Evolutionary conservation across 2,888 invertebrate genomes (phyloP), one percentile per base, ranked within the genome.

Genomic region (Cephus pygmeus): DNA sequence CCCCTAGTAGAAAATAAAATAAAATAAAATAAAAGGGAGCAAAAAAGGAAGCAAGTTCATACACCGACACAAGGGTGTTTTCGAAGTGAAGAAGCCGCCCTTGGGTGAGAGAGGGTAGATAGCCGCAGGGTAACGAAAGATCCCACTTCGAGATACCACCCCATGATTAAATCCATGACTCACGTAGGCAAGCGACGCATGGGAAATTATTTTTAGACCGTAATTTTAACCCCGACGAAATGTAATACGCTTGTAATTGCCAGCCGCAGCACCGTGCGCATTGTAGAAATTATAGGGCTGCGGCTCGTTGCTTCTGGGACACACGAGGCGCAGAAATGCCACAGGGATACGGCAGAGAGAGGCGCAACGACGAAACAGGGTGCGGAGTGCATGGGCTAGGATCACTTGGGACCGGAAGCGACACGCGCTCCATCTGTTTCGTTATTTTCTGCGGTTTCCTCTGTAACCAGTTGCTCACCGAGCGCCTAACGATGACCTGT

Each of bases 181-280:
- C 80, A 75, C 33, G 77, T 34, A 34, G 56, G 40, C n/a, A 23
- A 23, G 36, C 73, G 40, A 71, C 33, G 75, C 34, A 30, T 69
- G 78, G 79, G 73, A 73, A 81, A 77, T 81, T 79, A 79, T 82
- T 83, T 81, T 82, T 81, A 73, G 75, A 74, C 75, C 75, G 76
- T 81, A 81, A 79, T 77, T 71, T 80, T 76, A 76, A 76, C 73
- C 77, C 75, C 73, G 69, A 73, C 74, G 80, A 79, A 81, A 83
- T 73, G 76, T 79, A 79, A 83, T 83, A 82, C 78, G 76, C 82
- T 80, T 82, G 81, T 81, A 83, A 83, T 82, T 81, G 79, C 56
- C 56, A 23, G 23, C 56, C 56, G 56, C 56, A 9, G 56, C 9
- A 56, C 23, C 23, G 56, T 56, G 56, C 23, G 56, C 56, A 56